phyloP scores from a whole-genome alignment of 2,888 invertebrate genomes.

The Frankliniella fusca region DNA sequence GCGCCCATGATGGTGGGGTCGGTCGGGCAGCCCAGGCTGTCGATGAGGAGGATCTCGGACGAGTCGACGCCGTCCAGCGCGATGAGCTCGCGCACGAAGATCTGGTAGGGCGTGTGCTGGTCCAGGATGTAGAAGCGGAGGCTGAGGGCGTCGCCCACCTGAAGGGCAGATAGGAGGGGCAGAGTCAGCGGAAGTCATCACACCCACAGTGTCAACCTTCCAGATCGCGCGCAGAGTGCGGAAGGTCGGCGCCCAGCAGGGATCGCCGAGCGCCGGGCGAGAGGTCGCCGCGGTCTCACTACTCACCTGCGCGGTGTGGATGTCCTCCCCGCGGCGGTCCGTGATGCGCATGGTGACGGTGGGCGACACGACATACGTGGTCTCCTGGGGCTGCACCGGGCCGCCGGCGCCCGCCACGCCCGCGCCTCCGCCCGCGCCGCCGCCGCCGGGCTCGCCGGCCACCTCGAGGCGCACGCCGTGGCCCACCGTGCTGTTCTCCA shows the following conservation, averaged over 20 bases:
- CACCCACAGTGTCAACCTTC: no score
- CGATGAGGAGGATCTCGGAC: constrained; percentile 49
- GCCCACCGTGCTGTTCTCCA: constrained; percentile 48
- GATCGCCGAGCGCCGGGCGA: no score
- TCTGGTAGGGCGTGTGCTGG: constrained; percentile 48
- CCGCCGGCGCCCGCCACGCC: constrained; percentile 44
- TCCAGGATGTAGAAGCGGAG: constrained; percentile 50
- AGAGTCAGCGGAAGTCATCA: not conserved
- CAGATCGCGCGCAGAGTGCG: no score
- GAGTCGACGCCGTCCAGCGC: constrained; percentile 49
- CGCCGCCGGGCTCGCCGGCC: constrained; percentile 43
- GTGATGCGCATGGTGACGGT: constrained; percentile 51
- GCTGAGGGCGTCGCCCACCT: constrained; percentile 49
- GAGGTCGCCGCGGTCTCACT: not conserved
- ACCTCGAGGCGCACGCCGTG: constrained; percentile 47
- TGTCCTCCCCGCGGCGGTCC: constrained; percentile 46
- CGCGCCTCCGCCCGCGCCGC: constrained; percentile 44
- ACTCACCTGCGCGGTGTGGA: constrained; percentile 45
- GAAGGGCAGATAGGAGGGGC: not conserved
- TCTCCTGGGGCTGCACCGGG: constrained; percentile 44
- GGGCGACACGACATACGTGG: constrained; percentile 48
- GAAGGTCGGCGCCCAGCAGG: no score
- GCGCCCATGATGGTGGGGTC: constrained; percentile 48
- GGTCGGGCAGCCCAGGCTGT: constrained; percentile 48
- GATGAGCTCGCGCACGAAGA: constrained; percentile 50